Evolutionary conservation across 2,888 invertebrate species (phyloP).

Genomic region (Acrobasis suavella): DNA sequence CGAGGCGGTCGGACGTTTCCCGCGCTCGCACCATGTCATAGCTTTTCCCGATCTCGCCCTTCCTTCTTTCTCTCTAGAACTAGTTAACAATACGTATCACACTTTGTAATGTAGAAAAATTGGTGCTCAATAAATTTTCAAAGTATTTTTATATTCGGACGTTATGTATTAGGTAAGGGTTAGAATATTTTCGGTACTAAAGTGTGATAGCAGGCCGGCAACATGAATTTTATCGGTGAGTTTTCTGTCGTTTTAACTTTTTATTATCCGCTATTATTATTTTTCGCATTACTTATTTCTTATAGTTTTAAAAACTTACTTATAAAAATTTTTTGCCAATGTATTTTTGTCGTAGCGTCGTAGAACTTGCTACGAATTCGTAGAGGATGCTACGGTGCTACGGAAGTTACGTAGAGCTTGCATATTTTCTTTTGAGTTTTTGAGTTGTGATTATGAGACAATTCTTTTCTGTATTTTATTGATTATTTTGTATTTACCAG

Average conservation of each 20-base stretch:
- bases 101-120: slow-evolving; percentile 63
- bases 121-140: slow-evolving; percentile 71
- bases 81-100: slow-evolving; percentile 75
- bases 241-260: slow-evolving; percentile 32
- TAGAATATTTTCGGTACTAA: slow-evolving; percentile 40
- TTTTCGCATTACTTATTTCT: no score
- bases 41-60: slow-evolving; percentile 46
- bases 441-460: no score
- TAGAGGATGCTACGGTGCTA: slow-evolving; percentile 18
- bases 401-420: slow-evolving; percentile 21
- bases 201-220: slow-evolving; percentile 55
- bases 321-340: no score
- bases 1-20: slow-evolving; percentile 53
- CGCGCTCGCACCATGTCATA: slow-evolving; percentile 58
- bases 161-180: slow-evolving; percentile 65
- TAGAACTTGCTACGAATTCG: slow-evolving; percentile 23
- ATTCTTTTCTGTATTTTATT: no score
- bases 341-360: slow-evolving; percentile 7
- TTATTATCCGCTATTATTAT: no score
- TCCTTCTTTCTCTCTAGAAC: slow-evolving; percentile 54
- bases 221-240: slow-evolving; percentile 78
- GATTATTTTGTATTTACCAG: not conserved
- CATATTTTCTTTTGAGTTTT: not conserved
- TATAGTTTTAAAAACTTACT: no score
- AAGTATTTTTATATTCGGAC: slow-evolving; percentile 70